phyloP scores from a whole-genome alignment of 2,888 invertebrate species.

The Carcina quercana region DNA sequence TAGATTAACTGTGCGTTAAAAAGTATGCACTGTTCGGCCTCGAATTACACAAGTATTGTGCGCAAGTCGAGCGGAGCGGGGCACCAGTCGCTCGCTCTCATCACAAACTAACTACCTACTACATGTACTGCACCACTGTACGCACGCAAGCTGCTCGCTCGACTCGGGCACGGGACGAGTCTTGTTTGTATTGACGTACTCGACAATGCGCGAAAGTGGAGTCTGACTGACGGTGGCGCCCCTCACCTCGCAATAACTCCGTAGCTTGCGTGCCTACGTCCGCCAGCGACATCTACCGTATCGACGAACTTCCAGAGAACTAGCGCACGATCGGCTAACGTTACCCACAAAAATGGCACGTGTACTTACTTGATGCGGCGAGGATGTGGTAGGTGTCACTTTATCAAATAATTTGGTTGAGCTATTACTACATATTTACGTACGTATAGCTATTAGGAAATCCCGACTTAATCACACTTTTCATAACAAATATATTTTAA shows the following conservation, averaged over 20 bases:
- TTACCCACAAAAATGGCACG: neutral
- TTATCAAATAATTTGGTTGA: no score
- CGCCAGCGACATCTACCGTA: slow-evolving; percentile 10
- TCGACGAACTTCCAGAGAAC: slow-evolving; percentile 2
- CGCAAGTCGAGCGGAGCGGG: slow-evolving; percentile 56
- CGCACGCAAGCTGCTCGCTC: slow-evolving; percentile 41
- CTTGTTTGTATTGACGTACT: slow-evolving; percentile 68
- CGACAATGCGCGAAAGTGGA: slow-evolving; percentile 38
- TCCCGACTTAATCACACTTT: no score
- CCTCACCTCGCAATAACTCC: no score
- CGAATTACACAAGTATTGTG: slow-evolving; percentile 55
- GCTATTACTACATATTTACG: no score
- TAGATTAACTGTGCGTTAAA: slow-evolving; percentile 37
- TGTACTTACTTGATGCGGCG: neutral
- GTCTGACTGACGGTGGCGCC: slow-evolving; percentile 34
- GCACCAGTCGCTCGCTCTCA: slow-evolving; percentile 56
- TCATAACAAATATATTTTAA: no score
- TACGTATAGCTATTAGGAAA: no score
- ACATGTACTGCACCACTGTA: slow-evolving; percentile 12
- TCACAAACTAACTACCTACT: slow-evolving; percentile 44
- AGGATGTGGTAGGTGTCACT: slow-evolving; percentile 4
- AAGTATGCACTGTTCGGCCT: slow-evolving; percentile 51
- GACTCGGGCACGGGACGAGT: slow-evolving; percentile 39
- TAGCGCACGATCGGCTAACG: neutral
- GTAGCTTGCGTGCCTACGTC: neutral